Evolutionary conservation across 2,888 invertebrate species (phyloP), one percentile per base, ranked within the genome.

Genomic region (Melipona bicolor): DNA sequence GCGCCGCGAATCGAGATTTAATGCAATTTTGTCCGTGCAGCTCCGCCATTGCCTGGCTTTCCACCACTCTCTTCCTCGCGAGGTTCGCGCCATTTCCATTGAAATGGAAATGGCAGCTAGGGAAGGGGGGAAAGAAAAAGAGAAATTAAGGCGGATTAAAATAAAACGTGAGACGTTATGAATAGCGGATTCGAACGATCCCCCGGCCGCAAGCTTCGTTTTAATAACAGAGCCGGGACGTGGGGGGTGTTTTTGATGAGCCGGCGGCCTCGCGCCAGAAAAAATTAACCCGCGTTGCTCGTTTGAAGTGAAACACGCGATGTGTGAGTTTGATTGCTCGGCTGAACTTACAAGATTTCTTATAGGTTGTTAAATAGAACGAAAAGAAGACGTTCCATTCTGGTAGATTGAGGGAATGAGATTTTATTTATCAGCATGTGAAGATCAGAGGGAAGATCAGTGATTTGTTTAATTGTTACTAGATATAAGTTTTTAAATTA

Each of bases 1-100:
- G 36, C 76, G 62, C 52, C 64, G 49, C 74, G 69, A 74, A 77
- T 77, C 36, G 81, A 77, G 84, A 87, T 86, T 86, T 86, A 87
- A 76, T 77, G 81, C 86, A 79, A 84, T 81, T 5, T 87, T 86
- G 81, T 77, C 61, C 52, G 82, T 65, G 9, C 69, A 72, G 50
- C 50, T 3, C 64, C 24, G 32, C 32, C 32, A 32, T 4, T 32
- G 32, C 4, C 32, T 32, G 32, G 43, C 59, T 56, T 27, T 49
- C 36, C 72, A 9, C n/a, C 36, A 21, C 56, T 36, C 43, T 32
- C 17, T 21, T 19, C 11, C 4, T 50, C 50, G 61, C 59, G 24
- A 81, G 61, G 32, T 61, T 67, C 70, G 32, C 67, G 65, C 27
- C 43, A 74, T 82, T 74, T 62, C 65, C 65, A 74, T 82, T 82